Base-by-base conservation (phyloP, 2,888 invertebrate species). In the Iselma pallidipennis region DNA sequence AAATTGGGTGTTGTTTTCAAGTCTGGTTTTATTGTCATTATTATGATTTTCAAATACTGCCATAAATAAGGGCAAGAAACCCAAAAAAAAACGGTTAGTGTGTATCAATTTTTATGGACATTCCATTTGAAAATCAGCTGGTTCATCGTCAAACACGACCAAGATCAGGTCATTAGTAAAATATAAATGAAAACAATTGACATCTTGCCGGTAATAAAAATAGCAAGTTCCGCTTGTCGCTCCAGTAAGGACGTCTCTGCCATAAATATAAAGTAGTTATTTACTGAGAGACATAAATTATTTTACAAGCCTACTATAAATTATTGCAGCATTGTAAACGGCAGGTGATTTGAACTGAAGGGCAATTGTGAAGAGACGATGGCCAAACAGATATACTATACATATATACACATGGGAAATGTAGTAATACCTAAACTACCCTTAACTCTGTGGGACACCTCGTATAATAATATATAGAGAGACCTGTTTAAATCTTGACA, bases 251-350 rank as follows among this genome's bases (percentile, higher is more conserved):
- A 62, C 61, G 61, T 57, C 45, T 62, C 50, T 33, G 31, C 58
- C 63, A 63, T 63, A 63, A 63, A 63, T 63, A 63, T 59, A 59
- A 57, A 49, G 63, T 73, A 71, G 72, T 73, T 75, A 74, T 76
- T 76, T 74, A 76, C 73, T 69, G 68, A 66, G 68, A 55, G 66
- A 71, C 76, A 74, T 77, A 77, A 76, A 76, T 74, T 74, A 75
- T 76, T 77, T 77, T 76, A 76, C 74, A 75, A 70, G 71, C 69
- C 73, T 67, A 63, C 70, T 66, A 74, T 76, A 76, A 76, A 76
- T 77, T 78, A 77, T 74, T 67, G 68, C 68, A 67, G 71, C 68
- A 69, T 71, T 73, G 71, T 76, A 69, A 74, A 74, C 73, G 75
- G 76, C 76, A 76, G 76, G 76, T 75, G 76, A 73, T 68, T 72